Evolutionary conservation across 2,888 invertebrate genomes (phyloP).

Genomic region (Amitus sp.): DNA sequence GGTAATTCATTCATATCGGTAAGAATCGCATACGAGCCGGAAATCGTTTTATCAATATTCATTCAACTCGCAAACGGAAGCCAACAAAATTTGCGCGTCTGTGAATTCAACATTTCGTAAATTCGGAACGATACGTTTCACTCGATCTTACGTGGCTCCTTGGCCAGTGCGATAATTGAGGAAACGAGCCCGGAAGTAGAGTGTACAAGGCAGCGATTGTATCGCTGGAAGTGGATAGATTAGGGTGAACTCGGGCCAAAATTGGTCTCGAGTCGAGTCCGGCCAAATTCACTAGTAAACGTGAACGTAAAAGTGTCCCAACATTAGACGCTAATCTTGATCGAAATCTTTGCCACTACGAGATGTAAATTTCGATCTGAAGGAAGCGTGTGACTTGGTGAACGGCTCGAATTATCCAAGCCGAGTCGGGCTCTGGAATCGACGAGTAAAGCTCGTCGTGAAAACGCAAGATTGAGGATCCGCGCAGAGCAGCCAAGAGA

Average conservation of each 20-base stretch:
- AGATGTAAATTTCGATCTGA: neutral
- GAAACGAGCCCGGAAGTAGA: conserved; percentile 22
- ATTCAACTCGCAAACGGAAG: neutral
- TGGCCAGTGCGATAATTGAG: conserved; percentile 10
- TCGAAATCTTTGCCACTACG: neutral
- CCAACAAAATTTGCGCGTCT: too few relatives aligned
- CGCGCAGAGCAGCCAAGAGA: neutral
- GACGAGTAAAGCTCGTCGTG: too few relatives aligned
- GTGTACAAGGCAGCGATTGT: conserved; percentile 31
- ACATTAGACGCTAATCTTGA: neutral
- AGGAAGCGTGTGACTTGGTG: neutral
- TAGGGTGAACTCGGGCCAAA: conserved; percentile 30
- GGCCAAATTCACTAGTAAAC: conserved; percentile 49
- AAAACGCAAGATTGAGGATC: neutral
- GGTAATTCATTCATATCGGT: too few relatives aligned
- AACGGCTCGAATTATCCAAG: too few relatives aligned
- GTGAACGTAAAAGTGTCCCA: too few relatives aligned
- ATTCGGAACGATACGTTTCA: too few relatives aligned
- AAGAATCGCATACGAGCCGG: neutral
- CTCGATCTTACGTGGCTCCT: too few relatives aligned
- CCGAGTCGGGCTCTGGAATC: too few relatives aligned
- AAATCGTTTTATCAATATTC: neutral
- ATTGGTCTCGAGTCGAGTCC: conserved; percentile 38
- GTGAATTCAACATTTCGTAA: too few relatives aligned
- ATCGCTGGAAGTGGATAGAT: conserved; percentile 38